Conservation (phyloP, 2,888 invertebrate species). For the Leptopilina myrica region DNA sequence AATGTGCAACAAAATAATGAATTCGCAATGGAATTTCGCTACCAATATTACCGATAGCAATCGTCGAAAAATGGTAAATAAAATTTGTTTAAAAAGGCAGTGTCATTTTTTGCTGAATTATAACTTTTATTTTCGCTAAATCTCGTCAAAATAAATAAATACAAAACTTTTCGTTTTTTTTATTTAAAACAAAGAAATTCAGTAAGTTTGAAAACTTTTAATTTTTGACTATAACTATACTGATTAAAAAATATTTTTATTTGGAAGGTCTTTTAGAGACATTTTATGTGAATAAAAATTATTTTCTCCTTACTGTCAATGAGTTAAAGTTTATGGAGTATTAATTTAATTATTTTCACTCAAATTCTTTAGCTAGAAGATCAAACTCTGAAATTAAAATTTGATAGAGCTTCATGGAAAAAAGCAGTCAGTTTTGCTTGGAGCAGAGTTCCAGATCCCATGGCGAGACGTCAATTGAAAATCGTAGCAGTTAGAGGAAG, state of each 20-base stretch:
- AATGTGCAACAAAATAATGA: slow-evolving; percentile 85
- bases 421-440: slow-evolving; percentile 85
- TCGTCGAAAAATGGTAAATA: slow-evolving; percentile 81
- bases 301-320: no score
- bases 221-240: no score
- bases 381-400: slow-evolving; percentile 84
- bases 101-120: no score
- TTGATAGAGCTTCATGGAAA: slow-evolving; percentile 86
- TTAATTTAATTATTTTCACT: background rate
- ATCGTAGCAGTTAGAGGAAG: slow-evolving; percentile 85
- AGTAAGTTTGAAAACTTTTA: no score
- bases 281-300: background rate
- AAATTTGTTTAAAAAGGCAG: background rate
- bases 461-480: slow-evolving; percentile 83
- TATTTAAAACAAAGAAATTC: no score
- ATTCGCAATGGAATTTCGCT: slow-evolving; percentile 86
- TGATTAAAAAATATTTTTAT: no score
- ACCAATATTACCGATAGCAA: slow-evolving; percentile 87
- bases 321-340: no score
- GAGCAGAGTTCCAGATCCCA: slow-evolving; percentile 82
- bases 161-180: no score
- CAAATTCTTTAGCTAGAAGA: slow-evolving; percentile 79
- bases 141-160: no score
- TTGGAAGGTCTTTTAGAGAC: no score
- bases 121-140: no score